Conservation (phyloP, 2,113 vertebrate genomes). For the Erinaceus europaeus region DNA sequence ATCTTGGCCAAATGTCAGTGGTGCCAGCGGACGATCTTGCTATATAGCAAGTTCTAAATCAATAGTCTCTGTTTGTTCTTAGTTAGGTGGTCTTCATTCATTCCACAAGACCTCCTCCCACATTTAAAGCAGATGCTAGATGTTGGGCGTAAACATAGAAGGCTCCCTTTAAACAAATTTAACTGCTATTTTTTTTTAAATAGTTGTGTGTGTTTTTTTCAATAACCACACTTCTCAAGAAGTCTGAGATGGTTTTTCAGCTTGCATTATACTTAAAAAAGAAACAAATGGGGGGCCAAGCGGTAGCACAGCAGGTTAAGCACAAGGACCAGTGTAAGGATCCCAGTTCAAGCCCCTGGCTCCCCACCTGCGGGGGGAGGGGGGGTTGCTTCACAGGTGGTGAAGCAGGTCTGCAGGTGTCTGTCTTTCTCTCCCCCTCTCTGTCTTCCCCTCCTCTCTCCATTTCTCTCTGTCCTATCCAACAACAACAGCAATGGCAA, state of each 20-base stretch:
- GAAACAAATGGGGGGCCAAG: too few relatives aligned
- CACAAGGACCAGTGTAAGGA: too few relatives aligned
- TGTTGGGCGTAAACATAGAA: neutral
- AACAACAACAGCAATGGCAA: too few relatives aligned
- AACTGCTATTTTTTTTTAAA: neutral
- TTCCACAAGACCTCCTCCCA: neutral
- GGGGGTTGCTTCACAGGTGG: too few relatives aligned
- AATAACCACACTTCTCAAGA: constrained; percentile 13
- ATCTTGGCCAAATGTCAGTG: neutral
- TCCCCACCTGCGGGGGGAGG: too few relatives aligned
- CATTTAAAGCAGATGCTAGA: neutral
- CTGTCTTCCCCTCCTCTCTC: too few relatives aligned
- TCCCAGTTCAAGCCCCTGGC: too few relatives aligned
- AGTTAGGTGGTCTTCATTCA: neutral
- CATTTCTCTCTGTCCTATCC: too few relatives aligned
- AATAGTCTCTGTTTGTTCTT: neutral
- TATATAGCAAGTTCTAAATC: neutral
- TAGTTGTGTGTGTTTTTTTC: neutral
- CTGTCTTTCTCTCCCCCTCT: too few relatives aligned
- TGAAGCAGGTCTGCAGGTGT: too few relatives aligned
- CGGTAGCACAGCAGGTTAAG: too few relatives aligned
- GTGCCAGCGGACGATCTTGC: neutral
- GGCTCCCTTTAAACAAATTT: neutral
- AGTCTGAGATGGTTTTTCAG: neutral
- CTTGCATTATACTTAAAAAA: too few relatives aligned